Evolutionary conservation across 2,113 vertebrate genomes (phyloP), one percentile per base, ranked within the genome.

Genomic region (Sciurus niger): DNA sequence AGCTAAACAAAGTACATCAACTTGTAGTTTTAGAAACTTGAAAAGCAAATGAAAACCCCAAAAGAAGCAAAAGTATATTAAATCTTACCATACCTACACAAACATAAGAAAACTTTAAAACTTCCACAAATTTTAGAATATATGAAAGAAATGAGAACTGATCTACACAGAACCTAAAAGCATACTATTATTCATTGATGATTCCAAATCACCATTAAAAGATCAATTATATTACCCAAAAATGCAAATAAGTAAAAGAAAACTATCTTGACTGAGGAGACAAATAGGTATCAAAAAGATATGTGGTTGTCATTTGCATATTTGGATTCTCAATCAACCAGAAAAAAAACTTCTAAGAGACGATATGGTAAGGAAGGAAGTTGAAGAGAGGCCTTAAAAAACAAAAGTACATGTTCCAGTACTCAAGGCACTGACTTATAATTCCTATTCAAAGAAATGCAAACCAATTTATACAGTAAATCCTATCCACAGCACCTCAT

Each of bases 71-170:
- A 94, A 84, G n/a, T 43, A 86, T 46, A 40, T 72, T 58, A 92
- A 60, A 86, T 24, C 30, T 67, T 78, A 58, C 9, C 67, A 22
- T 43, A 84, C 17, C 95, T 51, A 96, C 20, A 94, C 2, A 92
- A 95, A 96, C 32, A 79, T 40, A 43, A 79, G 8, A 94, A 68
- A 83, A 84, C 85, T 60, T 87, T 37, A 53, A 95, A 93, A 72
- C 1, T 34, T 76, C 4, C 79, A 8, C 70, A 43, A 85, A 30
- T 55, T 96, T 63, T 46, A 90, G 20, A 95, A 77, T 74, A 84
- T 14, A 67, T 12, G 70, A 80, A 85, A 92, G 83, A 78, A 63
- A 48, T 60, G 48, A 92, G 9, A 90, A 37, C 17, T 92, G 4
- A 89, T 76, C 9, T 83, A 93, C 8, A 8, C 0, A 83, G n/a